These are phyloP conservation scores for Isaurus tuberculatus DNA, from an alignment of 92 coral and sea anemone species.

Conservation along the genomic window DNA sequence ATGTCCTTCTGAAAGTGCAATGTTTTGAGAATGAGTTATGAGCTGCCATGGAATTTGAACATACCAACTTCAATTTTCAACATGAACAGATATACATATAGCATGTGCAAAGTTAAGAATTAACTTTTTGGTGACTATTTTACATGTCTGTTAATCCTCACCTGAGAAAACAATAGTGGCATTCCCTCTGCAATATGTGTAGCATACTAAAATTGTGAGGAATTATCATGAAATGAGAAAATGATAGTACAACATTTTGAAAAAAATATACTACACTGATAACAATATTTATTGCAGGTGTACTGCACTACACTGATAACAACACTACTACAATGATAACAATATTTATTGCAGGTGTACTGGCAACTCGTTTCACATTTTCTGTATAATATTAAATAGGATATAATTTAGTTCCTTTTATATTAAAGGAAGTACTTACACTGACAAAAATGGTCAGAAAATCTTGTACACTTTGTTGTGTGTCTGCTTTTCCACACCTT, in stretches of 20 bases:
- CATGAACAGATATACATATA: background rate
- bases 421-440: too few species aligned
- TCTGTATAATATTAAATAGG: too few species aligned
- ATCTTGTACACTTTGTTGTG: too few species aligned
- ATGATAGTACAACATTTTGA: background rate
- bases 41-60: background rate
- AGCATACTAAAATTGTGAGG: slow-evolving; percentile 2
- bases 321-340: too few species aligned
- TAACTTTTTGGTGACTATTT: background rate
- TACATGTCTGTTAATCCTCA: background rate
- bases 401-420: too few species aligned
- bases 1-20: background rate
- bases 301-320: too few species aligned
- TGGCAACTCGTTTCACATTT: too few species aligned
- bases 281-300: too few species aligned
- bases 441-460: too few species aligned
- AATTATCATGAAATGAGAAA: background rate
- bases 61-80: background rate
- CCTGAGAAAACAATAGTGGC: slow-evolving; percentile 18
- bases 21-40: background rate
- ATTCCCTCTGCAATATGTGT: slow-evolving; percentile 11
- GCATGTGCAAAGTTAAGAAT: background rate
- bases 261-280: background rate
- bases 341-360: too few species aligned
- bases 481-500: too few species aligned